These are phyloP conservation scores for Atrichornis clamosus DNA, from an alignment of 2,113 vertebrate genomes.

Conservation along the genomic window DNA sequence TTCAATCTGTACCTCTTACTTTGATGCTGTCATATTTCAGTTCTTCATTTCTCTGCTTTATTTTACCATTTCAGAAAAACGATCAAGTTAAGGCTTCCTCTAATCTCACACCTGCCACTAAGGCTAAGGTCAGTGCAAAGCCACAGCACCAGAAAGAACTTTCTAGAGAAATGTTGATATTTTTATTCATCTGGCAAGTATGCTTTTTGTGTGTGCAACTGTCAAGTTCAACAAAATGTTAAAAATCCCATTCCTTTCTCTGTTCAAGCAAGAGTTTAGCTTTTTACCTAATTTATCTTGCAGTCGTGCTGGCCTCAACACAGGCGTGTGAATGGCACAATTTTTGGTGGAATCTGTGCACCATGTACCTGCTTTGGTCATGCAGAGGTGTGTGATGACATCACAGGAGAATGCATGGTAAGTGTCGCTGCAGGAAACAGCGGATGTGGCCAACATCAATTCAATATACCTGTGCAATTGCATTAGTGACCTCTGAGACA, in stretches of 20 bases:
- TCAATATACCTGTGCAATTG: neutral
- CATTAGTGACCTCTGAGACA: neutral
- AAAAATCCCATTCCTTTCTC: neutral
- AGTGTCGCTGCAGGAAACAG: neutral
- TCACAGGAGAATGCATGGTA: constrained; percentile 82
- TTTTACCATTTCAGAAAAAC: constrained; percentile 72
- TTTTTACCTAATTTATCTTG: neutral
- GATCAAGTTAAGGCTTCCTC: constrained; percentile 60
- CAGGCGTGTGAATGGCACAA: constrained; percentile 79
- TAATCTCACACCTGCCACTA: constrained; percentile 62
- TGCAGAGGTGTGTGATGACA: constrained; percentile 74
- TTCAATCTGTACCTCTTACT: constrained; percentile 33
- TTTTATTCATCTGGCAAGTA: neutral
- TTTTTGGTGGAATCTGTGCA: constrained; percentile 79
- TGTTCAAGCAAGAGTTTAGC: neutral
- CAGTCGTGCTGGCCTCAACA: constrained; percentile 78
- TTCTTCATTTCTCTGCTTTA: constrained; percentile 69
- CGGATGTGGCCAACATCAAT: neutral
- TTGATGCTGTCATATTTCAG: constrained; percentile 59
- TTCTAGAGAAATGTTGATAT: neutral
- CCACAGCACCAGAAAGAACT: neutral
- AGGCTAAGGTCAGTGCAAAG: constrained; percentile 67
- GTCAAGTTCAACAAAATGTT: neutral
- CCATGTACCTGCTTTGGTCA: constrained; percentile 81
- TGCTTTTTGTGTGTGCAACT: neutral